Evolutionary conservation across 37 sponge, comb jelly and placozoan genomes (phyloP), one percentile per base, ranked within the genome.

Genomic region (Haliclona indistincta): DNA sequence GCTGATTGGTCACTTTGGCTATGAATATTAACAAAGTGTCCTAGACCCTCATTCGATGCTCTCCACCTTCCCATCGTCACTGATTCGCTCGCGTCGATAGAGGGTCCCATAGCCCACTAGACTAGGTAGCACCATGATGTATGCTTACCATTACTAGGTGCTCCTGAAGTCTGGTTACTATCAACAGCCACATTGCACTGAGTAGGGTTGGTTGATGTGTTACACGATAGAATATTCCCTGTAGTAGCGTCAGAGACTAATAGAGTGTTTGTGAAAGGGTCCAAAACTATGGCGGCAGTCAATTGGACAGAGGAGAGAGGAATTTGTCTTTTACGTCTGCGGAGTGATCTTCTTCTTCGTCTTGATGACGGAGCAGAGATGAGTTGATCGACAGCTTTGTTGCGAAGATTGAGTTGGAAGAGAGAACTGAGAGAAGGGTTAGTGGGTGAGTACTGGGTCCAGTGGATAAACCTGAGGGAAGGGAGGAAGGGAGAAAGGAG

Each of bases 221-320:
- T 4, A 51, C 89, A 88, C 10, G 63, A 51, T 37, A 73, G 43
- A 26, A 88, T 88, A 67, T 82, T 43, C 32, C 79, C 84, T 66
- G 45, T 77, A 19, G 0, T 15, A 8, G 33, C 34, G 56, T 73
- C 70, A 67, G 56, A 78, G 26, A 88, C 38, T 74, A 76, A 73
- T 32, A 82, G 61, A 0, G 42, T 35, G 11, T 84, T 74, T 45
- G 74, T 87, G 37, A 32, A 6, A 41, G 79, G 78, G 5, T 82
- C 74, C 17, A 71, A 64, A 11, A 68, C n/a, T 25, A 88, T 17
- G 0, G 68, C 84, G 20, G 54, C 35, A 1, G 73, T 53, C 19
- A 73, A 37, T 47, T 34, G 3, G 13, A 73, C 32, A 5, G 65
- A 47, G 36, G 41, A 32, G n/a, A 25, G 3, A 65, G 0, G 26